These are phyloP conservation scores for Rhagoletis zephyria DNA, from an alignment of 1,140 invertebrate species.

Conservation along the genomic window DNA sequence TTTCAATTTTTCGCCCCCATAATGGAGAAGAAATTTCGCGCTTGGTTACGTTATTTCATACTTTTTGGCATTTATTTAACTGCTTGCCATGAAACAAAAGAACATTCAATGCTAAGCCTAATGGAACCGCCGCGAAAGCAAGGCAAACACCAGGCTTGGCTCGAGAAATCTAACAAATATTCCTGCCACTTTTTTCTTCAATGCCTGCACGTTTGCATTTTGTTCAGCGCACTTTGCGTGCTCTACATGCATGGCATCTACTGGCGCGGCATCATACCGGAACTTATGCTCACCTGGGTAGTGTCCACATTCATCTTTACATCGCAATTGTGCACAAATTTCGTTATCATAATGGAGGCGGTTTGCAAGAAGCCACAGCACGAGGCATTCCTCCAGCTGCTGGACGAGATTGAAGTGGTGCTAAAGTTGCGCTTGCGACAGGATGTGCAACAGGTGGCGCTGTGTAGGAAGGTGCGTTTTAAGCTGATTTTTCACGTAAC, in stretches of 20 bases:
- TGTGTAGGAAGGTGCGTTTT: neutral
- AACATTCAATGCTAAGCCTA: neutral
- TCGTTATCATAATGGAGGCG: slow-evolving; percentile 53
- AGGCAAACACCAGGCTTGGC: neutral
- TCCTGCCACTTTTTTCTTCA: neutral
- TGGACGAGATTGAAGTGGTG: slow-evolving; percentile 16
- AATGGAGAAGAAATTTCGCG: neutral
- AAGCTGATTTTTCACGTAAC: neutral
- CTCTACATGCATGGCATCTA: slow-evolving; percentile 11
- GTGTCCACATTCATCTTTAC: neutral
- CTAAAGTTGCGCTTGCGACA: slow-evolving; percentile 7
- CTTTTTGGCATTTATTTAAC: neutral
- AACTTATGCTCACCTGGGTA: slow-evolving; percentile 28
- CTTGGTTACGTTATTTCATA: slow-evolving; percentile 14
- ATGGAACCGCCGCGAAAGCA: neutral
- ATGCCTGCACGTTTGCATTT: neutral
- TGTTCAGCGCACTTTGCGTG: neutral
- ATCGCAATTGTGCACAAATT: slow-evolving; percentile 13
- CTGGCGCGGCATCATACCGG: neutral
- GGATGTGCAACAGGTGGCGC: neutral
- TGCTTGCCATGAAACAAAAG: neutral
- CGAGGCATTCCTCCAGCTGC: neutral
- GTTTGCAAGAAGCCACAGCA: slow-evolving; percentile 37
- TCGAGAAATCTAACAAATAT: neutral
- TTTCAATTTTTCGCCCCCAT: neutral